Evolutionary conservation across 2,888 invertebrate species (phyloP).

Genomic region (Priocnemis perturbator): DNA sequence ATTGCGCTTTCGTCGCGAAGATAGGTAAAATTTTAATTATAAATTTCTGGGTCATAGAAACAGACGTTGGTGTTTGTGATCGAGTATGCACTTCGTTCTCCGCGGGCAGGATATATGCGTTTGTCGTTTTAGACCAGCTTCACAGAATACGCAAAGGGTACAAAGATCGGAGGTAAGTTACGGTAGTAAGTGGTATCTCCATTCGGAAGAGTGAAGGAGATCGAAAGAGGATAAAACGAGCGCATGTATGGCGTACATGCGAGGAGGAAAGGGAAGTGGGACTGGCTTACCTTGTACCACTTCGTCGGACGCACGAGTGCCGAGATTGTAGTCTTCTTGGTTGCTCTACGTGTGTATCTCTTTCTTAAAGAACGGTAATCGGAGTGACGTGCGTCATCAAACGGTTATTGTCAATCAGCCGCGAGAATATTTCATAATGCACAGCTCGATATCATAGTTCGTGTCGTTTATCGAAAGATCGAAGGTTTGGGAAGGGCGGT

Average conservation of each 20-base stretch:
- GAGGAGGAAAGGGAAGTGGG: slow-evolving; percentile 52
- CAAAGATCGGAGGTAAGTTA: slow-evolving; percentile 34
- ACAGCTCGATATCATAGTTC: too few species aligned
- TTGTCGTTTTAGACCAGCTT: neutral
- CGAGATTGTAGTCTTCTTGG: slow-evolving; percentile 40
- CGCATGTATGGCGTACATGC: slow-evolving; percentile 14
- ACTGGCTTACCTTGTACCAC: slow-evolving; percentile 56
- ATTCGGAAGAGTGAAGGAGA: slow-evolving; percentile 41
- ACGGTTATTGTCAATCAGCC: too few species aligned
- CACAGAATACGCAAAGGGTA: neutral
- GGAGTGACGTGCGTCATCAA: too few species aligned
- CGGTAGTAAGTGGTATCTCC: slow-evolving; percentile 37
- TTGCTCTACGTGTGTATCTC: neutral
- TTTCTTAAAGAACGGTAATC: slow-evolving; percentile 5
- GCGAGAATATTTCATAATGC: too few species aligned
- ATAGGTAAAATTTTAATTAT: too few species aligned
- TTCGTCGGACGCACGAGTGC: slow-evolving; percentile 42
- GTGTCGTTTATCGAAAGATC: too few species aligned
- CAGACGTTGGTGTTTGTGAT: too few species aligned
- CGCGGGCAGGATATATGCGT: neutral
- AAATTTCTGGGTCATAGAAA: too few species aligned
- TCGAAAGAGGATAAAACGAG: slow-evolving; percentile 21
- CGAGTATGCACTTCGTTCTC: too few species aligned
- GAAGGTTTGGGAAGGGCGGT: too few species aligned
- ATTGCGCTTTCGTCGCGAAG: too few species aligned